Evolutionary conservation across 2,113 vertebrate genomes (phyloP).

Genomic region (Lophochroa leadbeateri): DNA sequence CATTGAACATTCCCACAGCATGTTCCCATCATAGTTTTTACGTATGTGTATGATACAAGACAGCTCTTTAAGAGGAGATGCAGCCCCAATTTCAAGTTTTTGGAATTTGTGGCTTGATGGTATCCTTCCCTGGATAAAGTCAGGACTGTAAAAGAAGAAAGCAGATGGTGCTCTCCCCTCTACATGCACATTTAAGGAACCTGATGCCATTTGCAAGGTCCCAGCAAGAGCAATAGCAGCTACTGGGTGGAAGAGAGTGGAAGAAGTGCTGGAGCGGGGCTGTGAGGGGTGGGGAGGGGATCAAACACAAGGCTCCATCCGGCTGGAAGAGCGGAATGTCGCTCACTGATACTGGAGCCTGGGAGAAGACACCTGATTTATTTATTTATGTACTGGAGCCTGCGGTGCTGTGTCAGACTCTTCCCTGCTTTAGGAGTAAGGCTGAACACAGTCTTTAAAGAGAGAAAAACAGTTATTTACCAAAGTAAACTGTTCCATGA

Average conservation of each 20-base stretch:
- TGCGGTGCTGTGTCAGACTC: accelerated
- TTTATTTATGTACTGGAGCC: neutral
- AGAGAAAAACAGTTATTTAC: neutral
- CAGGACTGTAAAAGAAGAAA: neutral
- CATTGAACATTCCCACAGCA: neutral
- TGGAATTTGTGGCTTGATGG: neutral
- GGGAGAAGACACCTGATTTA: neutral
- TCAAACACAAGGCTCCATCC: neutral
- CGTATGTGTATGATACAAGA: neutral
- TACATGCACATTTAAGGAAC: accelerated
- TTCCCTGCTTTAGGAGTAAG: neutral
- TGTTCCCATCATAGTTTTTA: accelerated
- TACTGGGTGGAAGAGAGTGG: neutral
- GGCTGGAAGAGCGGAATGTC: neutral
- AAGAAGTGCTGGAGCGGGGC: neutral
- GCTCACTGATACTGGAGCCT: neutral
- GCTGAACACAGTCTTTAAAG: neutral
- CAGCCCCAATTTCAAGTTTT: neutral
- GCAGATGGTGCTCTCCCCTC: neutral
- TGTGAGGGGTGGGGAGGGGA: neutral
- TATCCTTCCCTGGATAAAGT: neutral
- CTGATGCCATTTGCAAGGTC: neutral
- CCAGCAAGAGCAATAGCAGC: neutral
- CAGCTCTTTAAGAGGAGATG: neutral
- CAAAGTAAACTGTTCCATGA: neutral